A percentile compares a stretch with the other conserved stretches of the same genome.
Conservation (phyloP, 2,888 invertebrate species). For the Cephus spinipes region DNA sequence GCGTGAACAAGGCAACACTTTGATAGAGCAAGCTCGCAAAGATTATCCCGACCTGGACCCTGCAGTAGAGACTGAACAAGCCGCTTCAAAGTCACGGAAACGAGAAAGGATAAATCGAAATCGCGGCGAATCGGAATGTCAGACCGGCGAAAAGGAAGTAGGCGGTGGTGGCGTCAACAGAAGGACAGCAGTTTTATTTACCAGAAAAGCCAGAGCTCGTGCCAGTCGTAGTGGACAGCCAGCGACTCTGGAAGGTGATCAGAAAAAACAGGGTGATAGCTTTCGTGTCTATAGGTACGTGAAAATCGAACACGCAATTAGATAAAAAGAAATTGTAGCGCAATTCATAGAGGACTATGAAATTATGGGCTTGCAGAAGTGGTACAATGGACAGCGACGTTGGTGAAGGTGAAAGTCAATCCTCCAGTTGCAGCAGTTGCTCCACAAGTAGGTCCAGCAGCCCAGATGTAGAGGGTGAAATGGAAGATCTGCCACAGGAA, state of each 20-base stretch:
- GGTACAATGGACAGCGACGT: constrained; percentile 59
- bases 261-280: constrained; percentile 61
- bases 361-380: constrained; percentile 42
- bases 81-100: constrained; percentile 51
- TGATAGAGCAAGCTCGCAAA: constrained; percentile 83
- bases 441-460: constrained; percentile 61
- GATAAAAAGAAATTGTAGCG: not conserved
- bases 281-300: constrained; percentile 59
- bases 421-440: constrained; percentile 63
- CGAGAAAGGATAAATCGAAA: constrained; percentile 56
- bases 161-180: constrained; percentile 73
- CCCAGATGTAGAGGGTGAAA: constrained; percentile 49
- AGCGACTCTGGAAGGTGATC: constrained; percentile 42
- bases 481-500: not conserved
- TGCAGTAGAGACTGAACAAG: constrained; percentile 11
- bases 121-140: constrained; percentile 49
- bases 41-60: constrained; percentile 69
- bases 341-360: not conserved
- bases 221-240: constrained; percentile 64
- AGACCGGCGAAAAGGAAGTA: constrained; percentile 52
- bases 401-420: constrained; percentile 63
- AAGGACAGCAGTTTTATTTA: constrained; percentile 82
- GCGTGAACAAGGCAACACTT: constrained; percentile 86
- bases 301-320: too few species aligned
- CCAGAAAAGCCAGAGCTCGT: constrained; percentile 75